phyloP scores from a whole-genome alignment of 1,140 invertebrate species.

The Pseudomyrmex gracilis region DNA sequence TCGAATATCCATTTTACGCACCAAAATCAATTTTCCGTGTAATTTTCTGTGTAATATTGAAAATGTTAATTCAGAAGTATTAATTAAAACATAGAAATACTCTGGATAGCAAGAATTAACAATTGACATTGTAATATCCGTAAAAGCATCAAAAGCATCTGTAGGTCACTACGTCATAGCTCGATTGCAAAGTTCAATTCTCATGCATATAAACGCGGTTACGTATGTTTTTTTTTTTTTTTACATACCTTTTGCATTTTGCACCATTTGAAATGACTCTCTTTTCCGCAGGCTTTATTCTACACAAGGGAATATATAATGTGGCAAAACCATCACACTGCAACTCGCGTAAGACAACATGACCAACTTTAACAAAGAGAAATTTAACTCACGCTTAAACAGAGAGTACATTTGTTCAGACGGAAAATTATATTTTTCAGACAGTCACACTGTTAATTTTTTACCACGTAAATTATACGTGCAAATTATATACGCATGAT shows the following conservation, averaged over 20 bases:
- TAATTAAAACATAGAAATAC: constrained; percentile 4
- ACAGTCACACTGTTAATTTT: background rate
- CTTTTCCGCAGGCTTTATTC: background rate
- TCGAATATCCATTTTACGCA: background rate
- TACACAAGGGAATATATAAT: background rate
- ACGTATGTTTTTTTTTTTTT: background rate
- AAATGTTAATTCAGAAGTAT: background rate
- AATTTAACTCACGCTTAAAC: background rate
- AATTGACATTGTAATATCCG: background rate
- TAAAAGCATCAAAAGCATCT: background rate
- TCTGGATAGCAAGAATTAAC: background rate
- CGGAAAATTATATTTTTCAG: background rate
- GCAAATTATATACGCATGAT: background rate
- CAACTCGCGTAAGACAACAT: background rate
- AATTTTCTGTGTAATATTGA: background rate
- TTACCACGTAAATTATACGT: background rate
- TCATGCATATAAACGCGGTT: background rate
- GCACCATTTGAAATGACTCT: background rate
- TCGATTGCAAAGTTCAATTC: background rate
- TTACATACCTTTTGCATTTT: background rate
- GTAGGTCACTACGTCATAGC: background rate
- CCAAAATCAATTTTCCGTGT: background rate
- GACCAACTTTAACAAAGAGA: background rate
- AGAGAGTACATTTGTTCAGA: background rate
- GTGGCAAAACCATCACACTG: background rate